Evolutionary conservation across 2,888 invertebrate species (phyloP), one percentile per base, ranked within the genome.

Genomic region (Melolontha melolontha): DNA sequence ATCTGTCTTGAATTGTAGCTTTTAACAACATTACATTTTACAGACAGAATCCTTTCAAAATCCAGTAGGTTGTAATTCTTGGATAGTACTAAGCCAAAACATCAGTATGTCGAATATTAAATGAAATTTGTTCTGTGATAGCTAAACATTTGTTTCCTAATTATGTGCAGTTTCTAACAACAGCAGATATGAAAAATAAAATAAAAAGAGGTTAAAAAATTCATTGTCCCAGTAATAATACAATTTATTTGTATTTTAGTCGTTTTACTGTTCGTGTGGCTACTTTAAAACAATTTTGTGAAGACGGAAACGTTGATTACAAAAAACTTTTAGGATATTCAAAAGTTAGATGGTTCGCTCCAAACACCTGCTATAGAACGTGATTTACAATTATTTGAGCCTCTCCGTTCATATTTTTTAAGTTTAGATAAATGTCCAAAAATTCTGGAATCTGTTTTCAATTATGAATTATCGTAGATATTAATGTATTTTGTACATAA

Each of bases 371-470:
- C 76, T 11, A 39, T 76, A 71, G 69, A 74, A 51, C 68, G 73
- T 47, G 71, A 75, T 73, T 64, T 75, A 47, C 67, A 73, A 65
- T 71, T 76, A 71, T 75, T 66, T 75, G 71, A 75, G n/a, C 73
- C 72, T 51, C 71, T 75, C 16, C 69, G 69, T 64, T 75, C 74
- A 68, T 74, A 76, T 73, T 74, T 77, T 72, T 71, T 75, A 71
- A 73, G 73, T 54, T 51, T 74, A 40, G 74, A 75, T 59, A 76
- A 75, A 72, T 75, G 72, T 72, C 75, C 76, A n/a, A n/a, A n/a
- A n/a, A n/a, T 52, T 73, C 64, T 73, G 66, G 69, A 73, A 54
- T 64, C 64, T 51, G 75, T 77, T 69, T 77, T 78, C 69, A 65
- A 74, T 66, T 69, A 74, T 67, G 72, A 72, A 50, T 64, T 72